These are phyloP conservation scores for Colossoma macropomum DNA, from an alignment of 2,113 vertebrate genomes.

Conservation along the genomic window DNA sequence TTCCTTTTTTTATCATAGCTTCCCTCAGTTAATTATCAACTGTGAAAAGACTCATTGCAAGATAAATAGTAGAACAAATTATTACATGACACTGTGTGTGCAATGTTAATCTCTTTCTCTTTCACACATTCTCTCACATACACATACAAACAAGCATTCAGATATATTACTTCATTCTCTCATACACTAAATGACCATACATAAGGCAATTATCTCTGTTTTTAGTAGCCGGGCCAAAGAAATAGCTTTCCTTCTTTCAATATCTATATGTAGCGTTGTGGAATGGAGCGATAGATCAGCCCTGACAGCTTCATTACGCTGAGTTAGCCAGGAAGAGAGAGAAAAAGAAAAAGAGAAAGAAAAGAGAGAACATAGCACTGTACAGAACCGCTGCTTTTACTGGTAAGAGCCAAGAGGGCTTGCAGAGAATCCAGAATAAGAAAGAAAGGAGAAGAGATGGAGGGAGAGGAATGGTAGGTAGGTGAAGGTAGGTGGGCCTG, in stretches of 20 bases:
- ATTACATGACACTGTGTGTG: not conserved
- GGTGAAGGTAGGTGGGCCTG: not conserved
- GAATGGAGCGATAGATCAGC: conserved; percentile 56
- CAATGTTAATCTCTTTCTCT: conserved; percentile 4
- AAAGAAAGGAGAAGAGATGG: not conserved
- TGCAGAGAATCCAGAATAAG: not conserved
- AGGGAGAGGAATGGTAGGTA: not conserved
- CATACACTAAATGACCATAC: conserved; percentile 18
- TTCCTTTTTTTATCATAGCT: conserved; percentile 4
- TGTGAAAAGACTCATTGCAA: not conserved
- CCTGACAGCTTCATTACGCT: conserved; percentile 69
- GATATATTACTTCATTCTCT: conserved; percentile 38
- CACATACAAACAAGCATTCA: conserved; percentile 28
- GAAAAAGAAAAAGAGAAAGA: not conserved
- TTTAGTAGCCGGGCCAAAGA: conserved; percentile 52
- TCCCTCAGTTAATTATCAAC: not conserved
- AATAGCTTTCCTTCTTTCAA: conserved; percentile 38
- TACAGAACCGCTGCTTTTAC: conserved; percentile 10
- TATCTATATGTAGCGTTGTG: conserved; percentile 25
- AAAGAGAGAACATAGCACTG: not conserved
- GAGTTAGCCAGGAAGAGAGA: conserved; percentile 44
- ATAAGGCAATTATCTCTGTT: conserved; percentile 62
- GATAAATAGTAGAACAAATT: conserved; percentile 4
- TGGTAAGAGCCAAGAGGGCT: not conserved
- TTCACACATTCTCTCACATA: not conserved